phyloP scores from a whole-genome alignment of 1,140 invertebrate species.

The Brachionus angularis region DNA sequence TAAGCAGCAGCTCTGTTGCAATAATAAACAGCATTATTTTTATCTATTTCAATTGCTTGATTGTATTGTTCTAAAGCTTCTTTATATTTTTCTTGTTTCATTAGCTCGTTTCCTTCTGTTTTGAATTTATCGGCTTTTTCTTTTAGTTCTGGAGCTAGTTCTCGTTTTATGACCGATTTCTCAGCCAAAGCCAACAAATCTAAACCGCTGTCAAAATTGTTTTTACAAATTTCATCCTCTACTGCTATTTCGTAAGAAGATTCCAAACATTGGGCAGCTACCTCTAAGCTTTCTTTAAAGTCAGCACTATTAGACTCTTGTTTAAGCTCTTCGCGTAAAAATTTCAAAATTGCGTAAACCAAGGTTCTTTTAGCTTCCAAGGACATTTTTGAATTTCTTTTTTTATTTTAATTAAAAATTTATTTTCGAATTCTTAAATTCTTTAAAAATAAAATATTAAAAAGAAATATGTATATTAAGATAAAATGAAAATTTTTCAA shows the following conservation, averaged over 20 bases:
- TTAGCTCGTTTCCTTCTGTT: slow-evolving; percentile 70
- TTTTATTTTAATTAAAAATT: too few species aligned
- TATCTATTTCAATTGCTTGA: slow-evolving; percentile 76
- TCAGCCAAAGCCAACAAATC: slow-evolving; percentile 21
- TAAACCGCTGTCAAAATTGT: slow-evolving; percentile 34
- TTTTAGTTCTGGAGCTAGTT: slow-evolving; percentile 22
- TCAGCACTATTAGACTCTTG: slow-evolving; percentile 18
- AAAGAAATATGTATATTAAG: background rate
- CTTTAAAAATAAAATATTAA: background rate
- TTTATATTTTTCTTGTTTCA: slow-evolving; percentile 72
- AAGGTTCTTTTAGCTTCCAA: slow-evolving; percentile 34
- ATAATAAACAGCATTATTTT: slow-evolving; percentile 83
- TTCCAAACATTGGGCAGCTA: slow-evolving; percentile 41
- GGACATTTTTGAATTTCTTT: slow-evolving; percentile 8
- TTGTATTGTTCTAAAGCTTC: slow-evolving; percentile 78
- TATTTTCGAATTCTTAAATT: too few species aligned
- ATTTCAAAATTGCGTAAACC: slow-evolving; percentile 35
- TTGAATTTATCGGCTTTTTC: slow-evolving; percentile 62
- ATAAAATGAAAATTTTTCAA: background rate
- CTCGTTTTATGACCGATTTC: slow-evolving; percentile 39
- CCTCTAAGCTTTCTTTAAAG: slow-evolving; percentile 40
- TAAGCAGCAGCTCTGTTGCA: slow-evolving; percentile 88
- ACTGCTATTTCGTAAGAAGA: slow-evolving; percentile 36
- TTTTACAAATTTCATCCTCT: slow-evolving; percentile 39
- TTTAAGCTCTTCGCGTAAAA: slow-evolving; percentile 29